Evolutionary conservation across 2,888 invertebrate species (phyloP).

Genomic region (Drosophila emarginata): DNA sequence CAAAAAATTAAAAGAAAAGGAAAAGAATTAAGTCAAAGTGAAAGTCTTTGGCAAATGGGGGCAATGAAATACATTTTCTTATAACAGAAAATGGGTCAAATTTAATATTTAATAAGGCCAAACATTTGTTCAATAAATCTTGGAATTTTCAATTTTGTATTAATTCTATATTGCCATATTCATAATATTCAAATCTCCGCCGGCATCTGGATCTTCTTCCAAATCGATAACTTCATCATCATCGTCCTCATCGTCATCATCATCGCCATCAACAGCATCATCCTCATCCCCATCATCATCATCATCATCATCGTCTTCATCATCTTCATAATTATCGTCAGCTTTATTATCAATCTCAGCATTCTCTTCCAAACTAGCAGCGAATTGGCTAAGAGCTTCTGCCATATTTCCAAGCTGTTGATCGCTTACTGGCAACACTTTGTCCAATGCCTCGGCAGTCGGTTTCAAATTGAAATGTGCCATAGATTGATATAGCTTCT

Average conservation of each 20-base stretch:
- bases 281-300: background rate
- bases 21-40: constrained; percentile 16
- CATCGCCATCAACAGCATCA: background rate
- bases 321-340: constrained; percentile 11
- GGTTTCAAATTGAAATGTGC: constrained; percentile 34
- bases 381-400: constrained; percentile 6
- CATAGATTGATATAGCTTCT: constrained; percentile 50
- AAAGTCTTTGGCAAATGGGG: constrained; percentile 36
- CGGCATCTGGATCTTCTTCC: too few species aligned
- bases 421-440: constrained; percentile 56
- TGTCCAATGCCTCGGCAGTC: constrained; percentile 37
- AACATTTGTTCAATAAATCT: background rate
- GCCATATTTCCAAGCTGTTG: constrained; percentile 43
- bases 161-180: background rate
- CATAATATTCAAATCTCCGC: background rate
- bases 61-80: background rate
- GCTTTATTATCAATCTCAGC: constrained; percentile 23
- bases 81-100: background rate
- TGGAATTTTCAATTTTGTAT: background rate
- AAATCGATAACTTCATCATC: background rate
- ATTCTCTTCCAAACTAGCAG: constrained; percentile 23
- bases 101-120: background rate
- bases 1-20: constrained; percentile 28
- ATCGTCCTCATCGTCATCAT: background rate
- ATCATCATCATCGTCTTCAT: constrained; percentile 24